Conservation (phyloP, 1,140 invertebrate genomes). For the Coelopa frigida region DNA sequence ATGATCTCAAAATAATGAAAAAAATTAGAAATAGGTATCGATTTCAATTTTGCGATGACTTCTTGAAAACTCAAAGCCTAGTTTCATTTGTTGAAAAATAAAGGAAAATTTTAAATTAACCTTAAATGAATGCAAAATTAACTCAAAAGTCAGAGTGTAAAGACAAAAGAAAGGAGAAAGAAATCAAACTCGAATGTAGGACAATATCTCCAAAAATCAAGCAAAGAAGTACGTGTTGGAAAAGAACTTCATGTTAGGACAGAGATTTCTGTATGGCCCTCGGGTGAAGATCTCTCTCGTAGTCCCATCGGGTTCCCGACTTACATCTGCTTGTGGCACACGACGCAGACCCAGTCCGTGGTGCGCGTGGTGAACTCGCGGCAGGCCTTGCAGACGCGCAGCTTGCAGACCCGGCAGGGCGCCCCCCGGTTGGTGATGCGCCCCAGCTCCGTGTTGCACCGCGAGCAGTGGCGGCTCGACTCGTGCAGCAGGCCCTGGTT, state of each 20-base stretch:
- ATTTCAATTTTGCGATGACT: too few species aligned
- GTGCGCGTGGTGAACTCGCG: constrained; percentile 54
- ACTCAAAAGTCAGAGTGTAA: too few species aligned
- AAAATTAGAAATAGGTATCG: too few species aligned
- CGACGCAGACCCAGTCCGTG: constrained; percentile 64
- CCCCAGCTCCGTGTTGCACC: constrained; percentile 63
- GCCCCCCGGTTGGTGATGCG: constrained; percentile 69
- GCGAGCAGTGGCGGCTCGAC: constrained; percentile 56
- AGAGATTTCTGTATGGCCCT: background rate
- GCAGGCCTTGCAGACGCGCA: constrained; percentile 67
- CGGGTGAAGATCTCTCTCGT: background rate
- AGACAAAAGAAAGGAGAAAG: background rate
- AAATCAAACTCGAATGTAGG: background rate
- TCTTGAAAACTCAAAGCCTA: too few species aligned
- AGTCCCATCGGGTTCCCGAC: too few species aligned
- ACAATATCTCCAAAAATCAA: background rate
- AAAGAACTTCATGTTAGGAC: too few species aligned
- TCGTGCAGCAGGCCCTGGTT: constrained; percentile 36
- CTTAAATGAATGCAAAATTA: too few species aligned
- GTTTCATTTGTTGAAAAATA: too few species aligned
- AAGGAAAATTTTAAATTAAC: too few species aligned
- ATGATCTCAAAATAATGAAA: too few species aligned
- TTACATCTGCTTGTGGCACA: constrained; percentile 71
- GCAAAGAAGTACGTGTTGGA: background rate
- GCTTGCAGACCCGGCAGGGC: constrained; percentile 58